These are phyloP conservation scores for Tholera decimalis DNA, from an alignment of 2,888 invertebrate species.

Conservation along the genomic window DNA sequence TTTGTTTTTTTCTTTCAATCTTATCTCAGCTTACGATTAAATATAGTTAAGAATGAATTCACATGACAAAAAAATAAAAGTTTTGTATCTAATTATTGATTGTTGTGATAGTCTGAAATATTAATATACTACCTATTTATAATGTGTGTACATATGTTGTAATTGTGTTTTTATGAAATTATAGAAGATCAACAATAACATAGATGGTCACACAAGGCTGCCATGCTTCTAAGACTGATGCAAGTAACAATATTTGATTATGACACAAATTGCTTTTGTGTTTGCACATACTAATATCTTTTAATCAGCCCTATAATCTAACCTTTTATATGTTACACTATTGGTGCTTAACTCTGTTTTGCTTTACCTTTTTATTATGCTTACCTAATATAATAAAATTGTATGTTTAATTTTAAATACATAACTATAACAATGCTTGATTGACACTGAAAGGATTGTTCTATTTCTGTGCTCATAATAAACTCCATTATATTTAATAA, in stretches of 20 bases:
- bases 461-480: background rate
- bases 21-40: background rate
- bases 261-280: slow-evolving; percentile 82
- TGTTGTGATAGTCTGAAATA: slow-evolving; percentile 11
- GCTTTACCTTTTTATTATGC: slow-evolving; percentile 5
- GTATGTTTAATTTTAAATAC: background rate
- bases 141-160: slow-evolving; percentile 38
- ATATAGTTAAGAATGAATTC: slow-evolving; percentile 4
- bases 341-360: background rate
- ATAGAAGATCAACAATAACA: slow-evolving; percentile 90
- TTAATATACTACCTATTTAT: slow-evolving; percentile 1
- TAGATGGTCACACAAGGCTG: slow-evolving; percentile 79
- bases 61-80: slow-evolving; percentile 14
- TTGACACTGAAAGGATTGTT: background rate
- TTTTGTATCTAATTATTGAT: slow-evolving; percentile 3
- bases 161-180: slow-evolving; percentile 81
- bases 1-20: background rate
- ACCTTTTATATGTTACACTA: slow-evolving; percentile 14
- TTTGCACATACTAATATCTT: slow-evolving; percentile 69
- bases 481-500: background rate
- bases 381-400: background rate
- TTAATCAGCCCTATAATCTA: slow-evolving; percentile 26
- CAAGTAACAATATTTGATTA: slow-evolving; percentile 87
- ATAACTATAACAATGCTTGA: slow-evolving; percentile 9
- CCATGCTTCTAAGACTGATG: slow-evolving; percentile 89